Evolutionary conservation across 2,113 vertebrate species (phyloP).

Genomic region (Herpailurus yagouaroundi): DNA sequence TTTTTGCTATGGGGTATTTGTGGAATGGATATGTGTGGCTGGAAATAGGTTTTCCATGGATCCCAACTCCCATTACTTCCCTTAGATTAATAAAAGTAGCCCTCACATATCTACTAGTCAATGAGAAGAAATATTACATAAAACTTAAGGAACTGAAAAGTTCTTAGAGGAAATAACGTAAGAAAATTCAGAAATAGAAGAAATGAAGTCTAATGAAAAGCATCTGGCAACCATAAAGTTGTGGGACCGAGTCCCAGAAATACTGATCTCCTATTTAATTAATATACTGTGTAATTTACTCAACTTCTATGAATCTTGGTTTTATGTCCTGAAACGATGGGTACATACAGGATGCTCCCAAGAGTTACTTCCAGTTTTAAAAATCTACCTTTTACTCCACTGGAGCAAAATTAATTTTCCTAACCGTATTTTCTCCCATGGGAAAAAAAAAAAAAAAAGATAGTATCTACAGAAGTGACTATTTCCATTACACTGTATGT

Average conservation of each 20-base stretch:
- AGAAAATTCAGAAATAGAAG: neutral
- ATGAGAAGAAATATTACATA: neutral
- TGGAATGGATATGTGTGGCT: neutral
- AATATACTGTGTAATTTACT: neutral
- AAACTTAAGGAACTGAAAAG: neutral
- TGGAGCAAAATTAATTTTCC: neutral
- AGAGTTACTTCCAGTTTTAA: neutral
- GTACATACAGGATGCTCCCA: too few relatives aligned
- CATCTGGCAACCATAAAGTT: neutral
- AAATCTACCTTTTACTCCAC: neutral
- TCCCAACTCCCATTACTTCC: neutral
- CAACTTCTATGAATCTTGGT: neutral
- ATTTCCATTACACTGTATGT: neutral
- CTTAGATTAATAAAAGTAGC: neutral
- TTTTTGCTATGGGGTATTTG: neutral
- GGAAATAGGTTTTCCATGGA: neutral
- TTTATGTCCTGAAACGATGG: neutral
- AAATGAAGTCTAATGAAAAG: neutral
- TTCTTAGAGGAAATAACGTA: neutral
- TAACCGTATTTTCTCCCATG: neutral
- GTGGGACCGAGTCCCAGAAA: neutral
- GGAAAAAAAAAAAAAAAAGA: conserved; percentile 38
- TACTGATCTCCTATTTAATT: neutral
- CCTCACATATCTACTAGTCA: neutral
- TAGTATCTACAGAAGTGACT: neutral